These are phyloP conservation scores for Cremastinae sp. DNA, from an alignment of 2,888 invertebrate species.

Conservation along the genomic window DNA sequence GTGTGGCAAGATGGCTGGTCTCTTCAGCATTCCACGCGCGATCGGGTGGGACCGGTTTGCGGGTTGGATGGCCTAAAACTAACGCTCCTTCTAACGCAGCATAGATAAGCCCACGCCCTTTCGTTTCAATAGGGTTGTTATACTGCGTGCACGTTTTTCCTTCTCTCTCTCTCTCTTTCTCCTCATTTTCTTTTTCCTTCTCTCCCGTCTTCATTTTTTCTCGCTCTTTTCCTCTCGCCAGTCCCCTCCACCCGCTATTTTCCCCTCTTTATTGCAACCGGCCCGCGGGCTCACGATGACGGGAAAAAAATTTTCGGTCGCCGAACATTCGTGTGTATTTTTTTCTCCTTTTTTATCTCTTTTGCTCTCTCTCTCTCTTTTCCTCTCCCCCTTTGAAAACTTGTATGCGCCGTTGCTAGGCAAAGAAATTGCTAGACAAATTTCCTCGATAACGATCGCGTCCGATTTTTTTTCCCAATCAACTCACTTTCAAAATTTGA, in stretches of 20 bases:
- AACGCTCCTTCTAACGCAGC: slow-evolving; percentile 54
- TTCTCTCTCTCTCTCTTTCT: slow-evolving; percentile 6
- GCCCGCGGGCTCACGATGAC: slow-evolving; percentile 56
- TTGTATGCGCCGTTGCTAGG: slow-evolving; percentile 33
- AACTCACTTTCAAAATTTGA: no score
- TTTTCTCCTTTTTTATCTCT: slow-evolving; percentile 17
- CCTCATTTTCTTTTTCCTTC: slow-evolving; percentile 21
- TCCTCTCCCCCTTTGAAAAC: slow-evolving; percentile 3
- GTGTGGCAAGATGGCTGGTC: slow-evolving; percentile 64
- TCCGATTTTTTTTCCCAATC: slow-evolving; percentile 10
- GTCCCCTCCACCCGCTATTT: slow-evolving; percentile 23
- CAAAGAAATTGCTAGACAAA: slow-evolving; percentile 21
- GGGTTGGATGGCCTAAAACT: slow-evolving; percentile 54
- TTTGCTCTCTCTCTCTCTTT: neutral
- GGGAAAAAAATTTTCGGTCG: slow-evolving; percentile 45
- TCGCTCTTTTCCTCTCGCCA: slow-evolving; percentile 42
- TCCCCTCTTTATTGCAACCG: slow-evolving; percentile 61
- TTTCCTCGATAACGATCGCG: no score
- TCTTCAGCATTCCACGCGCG: slow-evolving; percentile 62
- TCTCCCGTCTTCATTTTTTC: slow-evolving; percentile 27
- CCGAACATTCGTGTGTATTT: slow-evolving; percentile 18
- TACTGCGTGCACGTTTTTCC: slow-evolving; percentile 19
- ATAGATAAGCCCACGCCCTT: slow-evolving; percentile 60
- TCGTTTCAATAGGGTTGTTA: slow-evolving; percentile 45
- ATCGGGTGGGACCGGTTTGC: slow-evolving; percentile 59